Evolutionary conservation across 2,797 vertebrate species (phyloP).

Genomic region (Phalloptychus januarius): DNA sequence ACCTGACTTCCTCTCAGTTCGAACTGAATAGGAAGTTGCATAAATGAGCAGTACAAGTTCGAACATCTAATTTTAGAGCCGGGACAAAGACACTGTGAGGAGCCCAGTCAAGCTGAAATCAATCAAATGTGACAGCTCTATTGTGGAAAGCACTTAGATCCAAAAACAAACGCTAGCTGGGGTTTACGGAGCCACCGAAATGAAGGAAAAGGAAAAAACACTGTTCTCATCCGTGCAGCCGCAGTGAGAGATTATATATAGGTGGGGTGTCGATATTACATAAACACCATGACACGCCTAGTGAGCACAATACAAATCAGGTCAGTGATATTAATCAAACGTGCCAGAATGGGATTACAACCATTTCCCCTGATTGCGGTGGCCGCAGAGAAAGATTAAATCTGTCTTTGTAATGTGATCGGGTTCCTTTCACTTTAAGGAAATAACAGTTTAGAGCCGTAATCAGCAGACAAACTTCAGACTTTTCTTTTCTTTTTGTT

Average conservation of each 20-base stretch:
- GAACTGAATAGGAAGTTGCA: conserved; percentile 35
- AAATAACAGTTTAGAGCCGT: not conserved
- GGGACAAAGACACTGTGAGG: conserved; percentile 41
- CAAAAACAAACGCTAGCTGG: conserved; percentile 32
- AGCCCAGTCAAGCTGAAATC: conserved; percentile 30
- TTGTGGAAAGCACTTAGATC: conserved; percentile 58
- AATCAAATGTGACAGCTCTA: conserved; percentile 57
- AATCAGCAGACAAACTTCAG: not conserved
- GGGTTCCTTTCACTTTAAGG: conserved; percentile 11
- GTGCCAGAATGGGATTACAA: conserved; percentile 4
- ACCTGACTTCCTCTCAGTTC: conserved; percentile 23
- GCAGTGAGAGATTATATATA: conserved; percentile 6
- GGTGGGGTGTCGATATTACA: conserved; percentile 12
- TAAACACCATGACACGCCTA: conserved; percentile 12
- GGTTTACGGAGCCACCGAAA: conserved; percentile 16
- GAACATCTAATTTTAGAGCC: conserved; percentile 48
- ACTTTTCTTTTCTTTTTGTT: not conserved
- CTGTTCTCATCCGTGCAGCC: conserved; percentile 13
- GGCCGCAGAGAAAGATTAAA: not conserved
- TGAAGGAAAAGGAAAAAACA: conserved; percentile 60
- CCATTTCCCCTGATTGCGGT: not conserved
- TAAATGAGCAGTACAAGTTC: conserved; percentile 29
- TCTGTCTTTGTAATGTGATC: not conserved
- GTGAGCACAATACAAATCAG: conserved; percentile 29
- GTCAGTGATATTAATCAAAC: conserved; percentile 28